These are phyloP conservation scores for Cynaeus angustus DNA, from an alignment of 2,888 invertebrate genomes.

Conservation along the genomic window DNA sequence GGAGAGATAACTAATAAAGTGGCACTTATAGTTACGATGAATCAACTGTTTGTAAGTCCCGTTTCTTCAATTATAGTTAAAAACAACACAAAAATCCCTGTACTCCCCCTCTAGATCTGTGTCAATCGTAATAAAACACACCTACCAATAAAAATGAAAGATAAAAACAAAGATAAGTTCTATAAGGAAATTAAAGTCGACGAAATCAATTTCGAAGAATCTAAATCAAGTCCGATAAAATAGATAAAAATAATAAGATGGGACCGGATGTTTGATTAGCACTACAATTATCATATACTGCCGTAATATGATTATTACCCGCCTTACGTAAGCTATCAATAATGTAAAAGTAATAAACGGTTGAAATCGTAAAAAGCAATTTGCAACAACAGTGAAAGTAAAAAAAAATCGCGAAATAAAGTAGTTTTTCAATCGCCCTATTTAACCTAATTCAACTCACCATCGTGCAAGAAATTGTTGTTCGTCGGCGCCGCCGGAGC, in stretches of 20 bases:
- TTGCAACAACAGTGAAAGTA: slow-evolving; percentile 8
- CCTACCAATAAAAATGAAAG: background rate
- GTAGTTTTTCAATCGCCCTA: background rate
- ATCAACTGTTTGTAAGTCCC: too few relatives aligned
- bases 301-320: background rate
- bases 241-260: slow-evolving; percentile 13
- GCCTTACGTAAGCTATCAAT: slow-evolving; percentile 4
- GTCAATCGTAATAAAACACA: background rate
- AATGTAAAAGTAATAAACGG: slow-evolving; percentile 9
- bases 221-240: background rate
- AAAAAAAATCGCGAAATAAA: background rate
- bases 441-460: slow-evolving; percentile 70
- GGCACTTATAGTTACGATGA: too few relatives aligned
- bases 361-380: background rate
- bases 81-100: too few relatives aligned
- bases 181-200: slow-evolving; percentile 9
- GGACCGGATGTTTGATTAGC: slow-evolving; percentile 12
- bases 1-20: too few relatives aligned
- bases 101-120: too few relatives aligned
- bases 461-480: slow-evolving; percentile 74
- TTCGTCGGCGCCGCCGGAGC: slow-evolving; percentile 64
- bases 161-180: background rate
- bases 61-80: too few relatives aligned
- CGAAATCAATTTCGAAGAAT: slow-evolving; percentile 9
- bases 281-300: slow-evolving; percentile 5